Conservation (phyloP, 2,113 vertebrate species). For the Atractosteus spatula region DNA sequence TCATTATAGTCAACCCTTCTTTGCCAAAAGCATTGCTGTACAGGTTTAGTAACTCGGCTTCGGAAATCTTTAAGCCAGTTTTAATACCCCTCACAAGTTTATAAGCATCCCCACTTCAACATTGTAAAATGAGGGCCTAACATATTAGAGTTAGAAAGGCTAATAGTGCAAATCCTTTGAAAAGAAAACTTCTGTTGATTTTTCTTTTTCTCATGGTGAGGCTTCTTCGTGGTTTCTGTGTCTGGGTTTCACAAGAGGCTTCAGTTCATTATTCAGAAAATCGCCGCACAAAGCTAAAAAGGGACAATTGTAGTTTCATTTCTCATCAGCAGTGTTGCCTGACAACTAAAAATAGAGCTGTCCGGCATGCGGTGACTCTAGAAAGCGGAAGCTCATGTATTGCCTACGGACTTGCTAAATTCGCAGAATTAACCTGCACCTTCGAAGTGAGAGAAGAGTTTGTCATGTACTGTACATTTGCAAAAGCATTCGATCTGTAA, state of each 20-base stretch:
- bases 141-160: neutral
- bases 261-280: conserved; percentile 1
- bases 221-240: neutral
- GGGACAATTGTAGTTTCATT: neutral
- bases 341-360: neutral
- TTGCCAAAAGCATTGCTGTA: too few species aligned
- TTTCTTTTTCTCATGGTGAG: neutral
- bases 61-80: too few species aligned
- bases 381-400: too few species aligned
- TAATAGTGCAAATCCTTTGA: neutral
- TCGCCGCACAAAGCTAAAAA: neutral
- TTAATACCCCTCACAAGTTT: too few species aligned
- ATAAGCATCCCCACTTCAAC: neutral
- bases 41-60: too few species aligned
- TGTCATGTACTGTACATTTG: too few species aligned
- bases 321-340: neutral
- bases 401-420: too few species aligned
- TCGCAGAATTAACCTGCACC: too few species aligned
- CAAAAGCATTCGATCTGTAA: too few species aligned
- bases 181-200: conserved; percentile 6
- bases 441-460: too few species aligned
- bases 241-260: neutral
- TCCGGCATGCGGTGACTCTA: too few species aligned
- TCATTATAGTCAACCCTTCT: too few species aligned
- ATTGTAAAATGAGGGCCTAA: conserved; percentile 21